phyloP scores from a whole-genome alignment of 2,888 invertebrate genomes.

The Spisula subtruncata region DNA sequence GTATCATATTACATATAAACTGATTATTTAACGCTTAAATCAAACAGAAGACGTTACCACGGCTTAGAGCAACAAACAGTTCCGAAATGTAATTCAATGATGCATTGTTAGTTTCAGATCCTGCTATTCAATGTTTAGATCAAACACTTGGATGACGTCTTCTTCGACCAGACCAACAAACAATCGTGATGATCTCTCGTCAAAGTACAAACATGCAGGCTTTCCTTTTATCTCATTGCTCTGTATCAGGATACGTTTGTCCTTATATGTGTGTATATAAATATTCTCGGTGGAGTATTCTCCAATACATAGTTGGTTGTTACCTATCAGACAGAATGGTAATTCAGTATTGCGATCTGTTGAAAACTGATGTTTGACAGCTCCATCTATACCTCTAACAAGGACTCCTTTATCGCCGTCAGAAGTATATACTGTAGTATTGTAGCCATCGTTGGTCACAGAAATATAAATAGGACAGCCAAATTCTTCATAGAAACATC shows the following conservation, averaged over 20 bases:
- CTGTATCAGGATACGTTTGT: background rate
- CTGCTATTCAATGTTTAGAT: background rate
- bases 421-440: background rate
- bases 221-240: background rate
- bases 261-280: background rate
- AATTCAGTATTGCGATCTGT: background rate
- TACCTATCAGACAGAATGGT: background rate
- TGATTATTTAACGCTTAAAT: too few species aligned
- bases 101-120: too few species aligned
- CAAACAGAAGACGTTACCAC: too few species aligned
- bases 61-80: too few species aligned
- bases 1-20: too few species aligned
- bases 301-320: background rate
- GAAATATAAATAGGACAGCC: background rate
- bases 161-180: background rate
- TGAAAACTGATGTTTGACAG: background rate
- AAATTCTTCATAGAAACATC: conserved; percentile 4
- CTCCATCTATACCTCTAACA: background rate
- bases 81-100: too few species aligned
- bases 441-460: background rate
- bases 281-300: background rate
- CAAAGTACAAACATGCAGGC: background rate
- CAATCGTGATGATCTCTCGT: background rate
- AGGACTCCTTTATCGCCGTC: background rate
- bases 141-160: background rate